Conservation (phyloP, 2,888 invertebrate species). For the Oxyteleia sp. region DNA sequence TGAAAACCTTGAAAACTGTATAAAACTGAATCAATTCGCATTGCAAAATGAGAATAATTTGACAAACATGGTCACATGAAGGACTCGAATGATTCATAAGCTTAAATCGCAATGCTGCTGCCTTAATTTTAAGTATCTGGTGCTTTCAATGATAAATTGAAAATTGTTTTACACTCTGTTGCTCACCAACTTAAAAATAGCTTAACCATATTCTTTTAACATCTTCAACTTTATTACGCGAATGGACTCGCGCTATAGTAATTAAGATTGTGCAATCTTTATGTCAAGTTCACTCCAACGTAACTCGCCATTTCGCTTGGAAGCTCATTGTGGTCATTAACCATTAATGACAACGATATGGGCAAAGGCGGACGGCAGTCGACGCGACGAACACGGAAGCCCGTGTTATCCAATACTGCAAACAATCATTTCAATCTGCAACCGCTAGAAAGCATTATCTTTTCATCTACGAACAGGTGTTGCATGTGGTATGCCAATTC, state of each 20-base stretch:
- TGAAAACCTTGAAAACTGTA: no score
- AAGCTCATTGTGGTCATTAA: conserved; percentile 41
- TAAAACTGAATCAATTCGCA: no score
- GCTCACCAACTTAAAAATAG: no score
- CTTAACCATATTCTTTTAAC: no score
- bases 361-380: conserved; percentile 7
- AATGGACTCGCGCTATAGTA: background rate
- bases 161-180: background rate
- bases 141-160: background rate
- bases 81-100: no score
- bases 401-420: conserved; percentile 78
- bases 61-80: no score
- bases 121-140: no score
- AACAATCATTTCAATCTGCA: conserved; percentile 83
- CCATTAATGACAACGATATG: conserved; percentile 36
- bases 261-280: conserved; percentile 20
- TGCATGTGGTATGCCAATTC: conserved; percentile 64
- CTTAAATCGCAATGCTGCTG: no score
- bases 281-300: conserved; percentile 48
- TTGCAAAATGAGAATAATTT: no score
- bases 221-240: background rate
- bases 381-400: conserved; percentile 79
- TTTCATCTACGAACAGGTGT: conserved; percentile 79
- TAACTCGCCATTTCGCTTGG: conserved; percentile 34
- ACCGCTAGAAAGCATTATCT: conserved; percentile 78